Evolutionary conservation across 2,113 vertebrate genomes (phyloP), one percentile per base, ranked within the genome.

Genomic region (Thunnus thynnus): DNA sequence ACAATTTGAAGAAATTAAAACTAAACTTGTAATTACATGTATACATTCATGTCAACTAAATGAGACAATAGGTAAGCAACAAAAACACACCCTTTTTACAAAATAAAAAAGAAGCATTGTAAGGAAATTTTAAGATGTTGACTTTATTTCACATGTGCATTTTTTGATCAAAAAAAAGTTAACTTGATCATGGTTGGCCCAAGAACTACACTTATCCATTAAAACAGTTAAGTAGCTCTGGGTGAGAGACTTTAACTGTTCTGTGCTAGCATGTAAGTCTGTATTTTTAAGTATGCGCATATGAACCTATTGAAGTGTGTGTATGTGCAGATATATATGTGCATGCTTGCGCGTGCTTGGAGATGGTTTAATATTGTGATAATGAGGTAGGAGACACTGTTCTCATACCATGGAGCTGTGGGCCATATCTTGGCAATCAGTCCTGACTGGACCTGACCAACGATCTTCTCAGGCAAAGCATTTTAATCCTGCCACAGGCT

Each of bases 401-500:
- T 91, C 91, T 94, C 84, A 91, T 91, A 89, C 91, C 86, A 84
- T 25, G 44, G 74, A 78, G 71, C 88, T 78, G 85, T 82, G 83
- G 72, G 79, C 88, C 89, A 76, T 84, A 88, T 89, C 86, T 87
- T 86, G 82, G 89, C 71, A 78, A 85, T 89, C 83, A 72, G 76
- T 85, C 79, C 79, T 57, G 51, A 86, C 74, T 72, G 56, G 77
- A 87, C 69, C 86, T 83, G 85, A 74, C 85, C 82, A 90, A 65
- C 84, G 74, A 57, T 84, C 86, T 89, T 92, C 88, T 86, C 77
- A 86, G 80, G 91, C 89, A 89, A 91, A 94, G 90, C 91, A 93
- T 93, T 89, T 90, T 95, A 95, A 95, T 94, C 93, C 93, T n/a
- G 57, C 82, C 82, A 51, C 25, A 57, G 84, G 85, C 83, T 95